Evolutionary conservation across 1,140 invertebrate species (phyloP).

Genomic region (Pseudoatta argentina): DNA sequence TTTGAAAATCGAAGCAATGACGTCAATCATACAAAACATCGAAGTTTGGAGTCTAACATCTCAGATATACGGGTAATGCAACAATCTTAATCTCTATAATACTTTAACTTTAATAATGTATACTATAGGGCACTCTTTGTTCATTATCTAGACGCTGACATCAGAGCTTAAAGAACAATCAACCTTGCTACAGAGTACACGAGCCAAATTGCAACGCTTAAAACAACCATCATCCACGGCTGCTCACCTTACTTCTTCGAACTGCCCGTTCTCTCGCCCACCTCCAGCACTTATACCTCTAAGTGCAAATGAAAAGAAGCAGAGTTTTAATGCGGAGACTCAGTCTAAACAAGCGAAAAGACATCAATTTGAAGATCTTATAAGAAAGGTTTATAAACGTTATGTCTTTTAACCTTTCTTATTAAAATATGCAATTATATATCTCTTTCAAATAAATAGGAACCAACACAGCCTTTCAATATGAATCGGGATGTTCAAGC

Average conservation of each 20-base stretch:
- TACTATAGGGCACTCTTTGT: not conserved
- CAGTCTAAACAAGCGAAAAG: constrained; percentile 78
- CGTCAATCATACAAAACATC: constrained; percentile 60
- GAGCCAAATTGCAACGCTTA: constrained; percentile 82
- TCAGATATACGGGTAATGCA: constrained; percentile 79
- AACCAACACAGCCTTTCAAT: constrained; percentile 77
- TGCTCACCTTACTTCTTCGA: constrained; percentile 59
- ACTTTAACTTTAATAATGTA: not conserved
- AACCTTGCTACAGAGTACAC: constrained; percentile 77
- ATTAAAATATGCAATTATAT: not conserved
- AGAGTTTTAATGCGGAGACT: constrained; percentile 74
- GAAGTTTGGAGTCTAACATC: constrained; percentile 70
- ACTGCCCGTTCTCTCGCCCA: constrained; percentile 70
- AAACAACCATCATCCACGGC: constrained; percentile 76
- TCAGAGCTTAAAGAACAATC: constrained; percentile 83
- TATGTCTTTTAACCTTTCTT: not conserved
- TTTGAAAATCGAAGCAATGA: constrained; percentile 77
- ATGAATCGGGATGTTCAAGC: constrained; percentile 78
- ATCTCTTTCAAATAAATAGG: constrained; percentile 68
- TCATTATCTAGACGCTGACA: constrained; percentile 78
- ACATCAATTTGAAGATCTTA: constrained; percentile 81
- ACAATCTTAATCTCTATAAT: not conserved
- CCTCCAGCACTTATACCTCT: constrained; percentile 64
- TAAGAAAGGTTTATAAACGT: constrained; percentile 79
- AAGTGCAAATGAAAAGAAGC: constrained; percentile 75